phyloP scores from a whole-genome alignment of 2,113 vertebrate genomes.

The Cottus gobio region DNA sequence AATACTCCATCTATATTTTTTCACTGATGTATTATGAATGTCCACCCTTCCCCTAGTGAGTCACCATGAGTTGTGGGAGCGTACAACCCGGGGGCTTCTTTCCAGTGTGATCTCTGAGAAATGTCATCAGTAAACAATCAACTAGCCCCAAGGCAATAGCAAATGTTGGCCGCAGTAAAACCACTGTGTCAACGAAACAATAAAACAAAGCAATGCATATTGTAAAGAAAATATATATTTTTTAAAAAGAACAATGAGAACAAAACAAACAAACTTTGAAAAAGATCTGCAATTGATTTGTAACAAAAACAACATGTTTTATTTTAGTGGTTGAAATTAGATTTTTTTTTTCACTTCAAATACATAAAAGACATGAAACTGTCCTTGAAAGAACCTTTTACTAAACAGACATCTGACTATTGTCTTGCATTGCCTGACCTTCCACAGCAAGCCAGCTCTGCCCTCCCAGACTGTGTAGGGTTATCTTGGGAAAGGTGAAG shows the following conservation, averaged over 20 bases:
- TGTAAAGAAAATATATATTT: background rate
- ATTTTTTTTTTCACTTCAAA: background rate
- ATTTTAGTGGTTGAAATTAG: background rate
- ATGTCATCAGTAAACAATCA: slow-evolving; percentile 52
- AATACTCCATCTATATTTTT: background rate
- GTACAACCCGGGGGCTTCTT: slow-evolving; percentile 18
- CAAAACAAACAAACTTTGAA: background rate
- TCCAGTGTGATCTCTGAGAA: slow-evolving; percentile 39
- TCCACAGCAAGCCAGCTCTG: background rate
- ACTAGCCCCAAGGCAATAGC: slow-evolving; percentile 6
- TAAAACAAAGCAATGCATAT: slow-evolving; percentile 23
- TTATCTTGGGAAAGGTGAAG: background rate
- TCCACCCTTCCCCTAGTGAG: slow-evolving; percentile 40
- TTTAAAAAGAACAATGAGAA: too few relatives aligned
- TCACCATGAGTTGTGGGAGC: slow-evolving; percentile 46
- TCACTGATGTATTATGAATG: slow-evolving; percentile 3
- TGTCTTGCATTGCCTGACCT: background rate
- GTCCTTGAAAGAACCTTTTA: background rate
- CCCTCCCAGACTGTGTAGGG: background rate
- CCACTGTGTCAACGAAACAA: background rate
- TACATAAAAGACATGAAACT: background rate
- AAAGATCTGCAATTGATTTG: background rate
- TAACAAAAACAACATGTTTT: slow-evolving; percentile 10
- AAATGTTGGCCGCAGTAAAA: slow-evolving; percentile 31
- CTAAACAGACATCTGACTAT: background rate